Conservation (phyloP, 2,888 invertebrate species). For the Gymnoscelis rufifasciata region DNA sequence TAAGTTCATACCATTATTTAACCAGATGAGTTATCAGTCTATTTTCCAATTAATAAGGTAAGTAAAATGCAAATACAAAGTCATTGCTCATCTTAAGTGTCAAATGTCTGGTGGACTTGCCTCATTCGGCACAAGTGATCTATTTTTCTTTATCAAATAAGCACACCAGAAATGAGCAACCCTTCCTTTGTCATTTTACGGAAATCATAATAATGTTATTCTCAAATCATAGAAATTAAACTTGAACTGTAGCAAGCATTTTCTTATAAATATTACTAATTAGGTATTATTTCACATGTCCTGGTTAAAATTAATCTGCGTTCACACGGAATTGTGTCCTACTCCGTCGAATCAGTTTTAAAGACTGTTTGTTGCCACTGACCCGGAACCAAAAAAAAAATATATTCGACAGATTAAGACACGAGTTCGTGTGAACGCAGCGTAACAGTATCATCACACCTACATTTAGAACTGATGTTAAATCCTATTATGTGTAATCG, state of each 20-base stretch:
- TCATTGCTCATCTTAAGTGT: conserved; percentile 3
- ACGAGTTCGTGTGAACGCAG: too few relatives aligned
- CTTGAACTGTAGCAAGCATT: conserved; percentile 6
- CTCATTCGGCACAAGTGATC: background rate
- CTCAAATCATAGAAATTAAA: background rate
- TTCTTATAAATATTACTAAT: background rate
- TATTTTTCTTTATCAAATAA: background rate
- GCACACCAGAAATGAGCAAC: conserved; percentile 9
- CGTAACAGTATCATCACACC: background rate
- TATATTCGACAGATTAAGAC: too few relatives aligned
- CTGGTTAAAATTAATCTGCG: too few relatives aligned
- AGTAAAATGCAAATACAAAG: background rate
- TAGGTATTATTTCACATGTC: background rate
- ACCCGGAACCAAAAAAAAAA: too few relatives aligned
- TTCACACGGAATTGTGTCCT: too few relatives aligned
- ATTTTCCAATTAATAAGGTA: conserved; percentile 6
- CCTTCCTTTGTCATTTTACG: background rate
- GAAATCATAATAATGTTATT: background rate
- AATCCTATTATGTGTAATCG: background rate
- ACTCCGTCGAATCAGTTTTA: too few relatives aligned
- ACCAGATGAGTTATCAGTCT: conserved; percentile 6
- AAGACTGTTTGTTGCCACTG: too few relatives aligned
- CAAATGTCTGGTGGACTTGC: background rate
- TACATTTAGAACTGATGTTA: background rate
- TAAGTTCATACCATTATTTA: conserved; percentile 7